Base-by-base conservation (phyloP, 2,888 invertebrate species). In the Andrena flavipes region DNA sequence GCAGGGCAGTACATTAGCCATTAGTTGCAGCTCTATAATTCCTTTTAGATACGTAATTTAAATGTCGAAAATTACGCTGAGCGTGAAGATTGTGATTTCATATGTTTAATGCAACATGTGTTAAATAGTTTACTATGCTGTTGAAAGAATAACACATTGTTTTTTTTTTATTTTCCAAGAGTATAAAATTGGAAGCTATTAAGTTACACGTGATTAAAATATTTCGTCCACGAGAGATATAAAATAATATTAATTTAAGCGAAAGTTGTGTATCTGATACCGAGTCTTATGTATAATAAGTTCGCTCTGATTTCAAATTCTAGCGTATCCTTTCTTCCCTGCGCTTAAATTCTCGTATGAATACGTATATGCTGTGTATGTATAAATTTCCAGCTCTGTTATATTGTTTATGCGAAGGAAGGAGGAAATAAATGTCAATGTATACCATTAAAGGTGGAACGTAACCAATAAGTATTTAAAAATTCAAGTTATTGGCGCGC, bases 401-500 rank as follows among this genome's bases (percentile, higher is more conserved):
- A 70, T 71, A 69, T 69, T 62, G 30, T 74, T 74, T 64, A 33
- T 80, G 68, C 65, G 70, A 70, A 56, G 64, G 56, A 30, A 13
- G 16, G 26, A 62, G 1, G 29, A 13, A 74, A 69, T 72, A 73
- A 73, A 80, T 49, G 35, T 30, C 63, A 65, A 70, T 74, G 33
- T 64, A 59, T 30, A 63, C 8, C 2, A 63, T 8, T 33, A 2
- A 62, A 62, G 23, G 23, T 42, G 23, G 42, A 63, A n/a, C 29
- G 10, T 20, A 7, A 33, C 33, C 30, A 60, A n/a, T 60, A 29
- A 59, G 30, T n/a, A 30, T n/a, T 4, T 0, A 5, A 60, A 35
- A 35, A 26, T 65, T 20, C 3, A 16, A 42, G 78, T 16, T 60
- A 20, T 16, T 20, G 23, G 20, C 42, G 26, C 16, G 20, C n/a